phyloP scores from a whole-genome alignment of 2,888 invertebrate genomes.

The Heteromurus nitidus region DNA sequence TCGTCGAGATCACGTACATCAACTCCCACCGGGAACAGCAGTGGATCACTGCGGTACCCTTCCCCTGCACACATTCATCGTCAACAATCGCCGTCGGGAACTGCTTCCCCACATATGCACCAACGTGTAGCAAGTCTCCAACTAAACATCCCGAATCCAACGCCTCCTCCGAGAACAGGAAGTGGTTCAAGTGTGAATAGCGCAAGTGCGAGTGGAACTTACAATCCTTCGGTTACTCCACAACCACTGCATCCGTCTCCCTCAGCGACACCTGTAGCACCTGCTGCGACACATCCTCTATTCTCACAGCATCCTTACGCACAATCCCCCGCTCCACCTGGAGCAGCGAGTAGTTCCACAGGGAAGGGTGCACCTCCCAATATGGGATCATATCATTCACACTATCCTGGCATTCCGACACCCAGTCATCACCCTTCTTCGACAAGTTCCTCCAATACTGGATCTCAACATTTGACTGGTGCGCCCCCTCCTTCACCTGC shows the following conservation, averaged over 20 bases:
- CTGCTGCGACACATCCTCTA: slow-evolving; percentile 38
- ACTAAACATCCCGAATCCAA: slow-evolving; percentile 64
- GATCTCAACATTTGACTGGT: slow-evolving; percentile 36
- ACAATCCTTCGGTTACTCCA: slow-evolving; percentile 49
- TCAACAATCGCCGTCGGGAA: slow-evolving; percentile 63
- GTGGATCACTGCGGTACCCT: slow-evolving; percentile 52
- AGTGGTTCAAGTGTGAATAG: slow-evolving; percentile 67
- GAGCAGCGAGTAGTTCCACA: slow-evolving; percentile 7
- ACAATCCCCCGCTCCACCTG: slow-evolving; percentile 40
- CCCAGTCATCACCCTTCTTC: slow-evolving; percentile 38
- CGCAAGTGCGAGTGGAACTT: slow-evolving; percentile 47
- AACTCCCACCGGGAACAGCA: slow-evolving; percentile 56
- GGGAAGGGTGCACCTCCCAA: slow-evolving; percentile 31
- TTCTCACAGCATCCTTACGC: slow-evolving; percentile 50
- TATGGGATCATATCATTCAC: slow-evolving; percentile 47
- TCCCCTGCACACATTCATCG: slow-evolving; percentile 66
- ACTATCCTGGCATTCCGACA: slow-evolving; percentile 43
- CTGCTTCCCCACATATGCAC: slow-evolving; percentile 51
- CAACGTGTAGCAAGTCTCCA: slow-evolving; percentile 54
- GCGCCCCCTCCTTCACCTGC: slow-evolving; percentile 48
- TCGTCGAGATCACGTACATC: slow-evolving; percentile 57
- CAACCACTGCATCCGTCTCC: slow-evolving; percentile 49
- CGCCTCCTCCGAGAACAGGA: slow-evolving; percentile 64
- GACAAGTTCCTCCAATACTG: slow-evolving; percentile 24
- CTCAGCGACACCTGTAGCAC: slow-evolving; percentile 37